Percentiles rank a stretch among this genome's conserved stretches.
Conservation (phyloP, 2,888 invertebrate genomes). For the Dasysyrphus tricinctus region DNA sequence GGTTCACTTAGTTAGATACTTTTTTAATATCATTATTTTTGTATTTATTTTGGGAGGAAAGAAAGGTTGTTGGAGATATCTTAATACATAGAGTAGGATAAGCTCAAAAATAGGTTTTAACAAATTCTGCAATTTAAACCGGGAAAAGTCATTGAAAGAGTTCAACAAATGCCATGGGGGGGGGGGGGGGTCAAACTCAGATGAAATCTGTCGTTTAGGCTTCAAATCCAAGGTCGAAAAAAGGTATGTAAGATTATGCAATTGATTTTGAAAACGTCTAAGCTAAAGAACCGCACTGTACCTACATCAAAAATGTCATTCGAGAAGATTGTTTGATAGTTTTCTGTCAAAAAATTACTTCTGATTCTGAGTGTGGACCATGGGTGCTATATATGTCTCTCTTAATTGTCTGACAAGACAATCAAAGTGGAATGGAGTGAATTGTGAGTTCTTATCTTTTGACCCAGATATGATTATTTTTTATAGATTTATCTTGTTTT, state of each 20-base stretch:
- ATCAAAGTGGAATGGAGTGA: neutral
- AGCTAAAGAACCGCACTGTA: neutral
- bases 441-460: slow-evolving; percentile 37
- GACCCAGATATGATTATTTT: slow-evolving; percentile 59
- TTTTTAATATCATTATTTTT: neutral
- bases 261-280: neutral
- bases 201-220: no score
- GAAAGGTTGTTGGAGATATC: no score
- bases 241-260: no score
- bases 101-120: no score
- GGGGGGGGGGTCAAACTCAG: no score
- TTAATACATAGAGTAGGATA: no score
- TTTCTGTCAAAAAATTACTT: slow-evolving; percentile 3
- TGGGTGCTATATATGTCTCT: neutral
- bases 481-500: slow-evolving; percentile 37
- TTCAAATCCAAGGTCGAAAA: no score
- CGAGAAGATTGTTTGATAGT: slow-evolving; percentile 3
- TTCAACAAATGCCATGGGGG: no score
- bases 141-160: no score
- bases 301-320: neutral
- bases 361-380: neutral
- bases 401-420: slow-evolving; percentile 20
- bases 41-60: no score
- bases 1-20: neutral
- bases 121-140: no score